Base-by-base conservation (phyloP, 2,113 vertebrate genomes). In the Limanda limanda region DNA sequence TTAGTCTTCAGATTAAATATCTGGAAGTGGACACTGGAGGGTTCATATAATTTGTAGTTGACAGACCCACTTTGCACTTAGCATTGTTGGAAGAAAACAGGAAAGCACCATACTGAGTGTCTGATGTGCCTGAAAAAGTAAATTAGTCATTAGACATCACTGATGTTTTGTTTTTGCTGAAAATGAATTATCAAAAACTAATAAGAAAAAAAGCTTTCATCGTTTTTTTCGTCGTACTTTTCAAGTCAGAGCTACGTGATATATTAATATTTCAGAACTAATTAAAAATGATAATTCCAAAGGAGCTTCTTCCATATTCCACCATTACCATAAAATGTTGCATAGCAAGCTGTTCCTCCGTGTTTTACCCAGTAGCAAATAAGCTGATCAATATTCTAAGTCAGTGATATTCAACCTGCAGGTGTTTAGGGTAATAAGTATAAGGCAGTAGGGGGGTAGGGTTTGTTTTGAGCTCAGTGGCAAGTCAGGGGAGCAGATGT, bases 391-490 rank as follows among this genome's bases (percentile, higher is more conserved):
- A 25, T 65, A 79, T 68, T 40, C 42, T n/a, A 54, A 54, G 51
- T 20, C 20, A 0, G n/a, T 62, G 69, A n/a, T 42, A 0, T 27
- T 58, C 31, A 61, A 59, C 74, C 68, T 42, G 27, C 61, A 69
- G 24, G 76, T 79, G 66, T 86, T 81, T 71, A 68, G 35, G 14
- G 0, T 57, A 62, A 75, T 79, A 40, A 79, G 79, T 74, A 86
- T 78, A 78, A 83, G 31, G 2, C 17, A 15, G 47, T 6, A 51
- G 47, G 47, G 7, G 2, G 47, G 18, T 18, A 5, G 15, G 47
- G 47, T 5, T 42, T 3, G 40, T 42, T 42, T 13, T 42, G 47
- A 51, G 6, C 17, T 18, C 18, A 18, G 18, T 17, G 7, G 47
- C 17, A 18, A 7, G 47, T 6, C 47, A 51, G 47, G 47, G 7